phyloP scores from a whole-genome alignment of 2,113 vertebrate genomes.

The Chroicocephalus ridibundus region DNA sequence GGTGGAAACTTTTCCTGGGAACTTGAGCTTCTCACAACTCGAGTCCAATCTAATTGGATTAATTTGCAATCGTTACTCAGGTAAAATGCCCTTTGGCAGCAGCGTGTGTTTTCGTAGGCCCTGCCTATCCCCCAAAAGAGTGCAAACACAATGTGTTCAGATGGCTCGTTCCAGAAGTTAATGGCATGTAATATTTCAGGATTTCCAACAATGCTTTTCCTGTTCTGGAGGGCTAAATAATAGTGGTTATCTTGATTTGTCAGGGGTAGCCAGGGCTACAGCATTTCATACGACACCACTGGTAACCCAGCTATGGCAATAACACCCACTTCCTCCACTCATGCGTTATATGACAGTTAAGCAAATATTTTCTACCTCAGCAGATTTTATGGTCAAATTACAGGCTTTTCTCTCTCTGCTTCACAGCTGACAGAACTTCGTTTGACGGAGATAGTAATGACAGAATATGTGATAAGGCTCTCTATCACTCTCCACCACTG shows the following conservation, averaged over 20 bases:
- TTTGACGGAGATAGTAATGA: background rate
- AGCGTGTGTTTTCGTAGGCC: background rate
- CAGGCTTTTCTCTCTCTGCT: background rate
- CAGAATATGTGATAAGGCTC: background rate
- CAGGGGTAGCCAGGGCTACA: background rate
- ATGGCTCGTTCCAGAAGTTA: background rate
- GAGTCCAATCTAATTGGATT: background rate
- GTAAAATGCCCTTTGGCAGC: background rate
- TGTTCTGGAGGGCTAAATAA: background rate
- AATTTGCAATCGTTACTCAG: background rate
- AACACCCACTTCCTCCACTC: background rate
- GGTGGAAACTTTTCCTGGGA: background rate
- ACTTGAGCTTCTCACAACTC: background rate
- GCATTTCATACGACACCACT: fast-evolving
- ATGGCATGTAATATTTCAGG: background rate
- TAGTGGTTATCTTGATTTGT: background rate
- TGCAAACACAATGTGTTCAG: background rate
- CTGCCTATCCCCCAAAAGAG: background rate
- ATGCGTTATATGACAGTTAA: background rate
- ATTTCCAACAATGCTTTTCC: background rate
- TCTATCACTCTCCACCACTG: background rate
- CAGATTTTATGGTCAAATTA: background rate
- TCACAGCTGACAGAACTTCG: background rate
- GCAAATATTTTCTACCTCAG: background rate
- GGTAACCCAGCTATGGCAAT: background rate